Evolutionary conservation across 2,888 invertebrate genomes (phyloP), one percentile per base, ranked within the genome.

Genomic region (Augiades crinisus): DNA sequence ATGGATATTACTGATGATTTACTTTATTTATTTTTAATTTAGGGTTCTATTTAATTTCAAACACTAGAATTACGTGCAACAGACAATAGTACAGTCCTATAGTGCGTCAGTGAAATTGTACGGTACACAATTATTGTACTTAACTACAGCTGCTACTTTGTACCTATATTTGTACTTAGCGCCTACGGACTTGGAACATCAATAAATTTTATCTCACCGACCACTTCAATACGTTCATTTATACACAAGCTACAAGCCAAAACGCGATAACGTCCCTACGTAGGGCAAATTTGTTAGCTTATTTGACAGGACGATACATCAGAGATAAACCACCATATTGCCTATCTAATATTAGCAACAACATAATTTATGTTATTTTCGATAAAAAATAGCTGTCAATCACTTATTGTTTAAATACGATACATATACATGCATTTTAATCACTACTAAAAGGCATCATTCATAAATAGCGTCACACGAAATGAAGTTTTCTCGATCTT

Each of bases 221-320:
- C 61, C 80, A 82, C 85, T 86, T 62, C 61, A 81, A 73, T 64
- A 68, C 74, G 75, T 80, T 79, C 75, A 81, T 81, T 72, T 79
- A 76, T 68, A 69, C 62, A 60, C 65, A 66, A 67, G 71, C 70
- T 72, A 75, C 70, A 64, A 69, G 62, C 71, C 74, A 67, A 69
- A 68, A 70, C 53, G 54, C 60, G 81, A 81, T 84, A 81, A 73
- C 69, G 61, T 60, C 66, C 65, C 68, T 64, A 60, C 58, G 63
- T 62, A 60, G 66, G 64, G 70, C 73, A 75, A 69, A 69, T 70
- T 37, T 45, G 77, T 71, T 74, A 72, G 71, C 67, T 71, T 70
- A 79, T 80, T 74, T 77, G 78, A 78, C 77, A 79, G 78, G 55
- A 75, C 76, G 81, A 79, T 77, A 69, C 64, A 68, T 77, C 74